phyloP scores from a whole-genome alignment of 2,113 vertebrate genomes.

The Chionodraco myersi region DNA sequence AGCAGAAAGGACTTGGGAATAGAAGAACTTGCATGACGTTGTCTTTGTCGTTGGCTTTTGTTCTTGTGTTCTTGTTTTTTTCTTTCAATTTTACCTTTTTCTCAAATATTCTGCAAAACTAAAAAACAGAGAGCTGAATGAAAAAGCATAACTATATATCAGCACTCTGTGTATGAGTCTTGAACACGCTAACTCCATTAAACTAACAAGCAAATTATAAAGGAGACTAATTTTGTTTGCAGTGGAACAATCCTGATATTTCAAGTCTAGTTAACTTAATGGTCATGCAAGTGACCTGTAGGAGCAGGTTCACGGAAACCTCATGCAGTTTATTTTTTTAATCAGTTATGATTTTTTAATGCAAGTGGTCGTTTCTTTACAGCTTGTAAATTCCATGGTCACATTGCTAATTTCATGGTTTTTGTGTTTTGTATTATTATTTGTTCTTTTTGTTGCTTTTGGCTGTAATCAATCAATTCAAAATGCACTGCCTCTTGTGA shows the following conservation, averaged over 20 bases:
- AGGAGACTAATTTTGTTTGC: conserved; percentile 72
- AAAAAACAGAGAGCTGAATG: conserved; percentile 45
- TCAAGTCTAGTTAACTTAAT: conserved; percentile 52
- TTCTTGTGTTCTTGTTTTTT: conserved; percentile 59
- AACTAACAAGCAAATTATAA: conserved; percentile 69
- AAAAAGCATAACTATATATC: conserved; percentile 42
- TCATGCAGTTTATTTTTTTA: conserved; percentile 45
- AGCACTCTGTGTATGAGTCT: conserved; percentile 44
- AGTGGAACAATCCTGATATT: conserved; percentile 74
- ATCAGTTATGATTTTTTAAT: conserved; percentile 49
- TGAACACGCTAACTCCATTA: conserved; percentile 58
- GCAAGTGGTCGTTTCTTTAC: conserved; percentile 63
- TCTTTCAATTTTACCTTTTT: conserved; percentile 39
- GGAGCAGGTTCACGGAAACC: conserved; percentile 74
- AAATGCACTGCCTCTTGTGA: conserved; percentile 79
- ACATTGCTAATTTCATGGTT: conserved; percentile 70
- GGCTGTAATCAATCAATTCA: conserved; percentile 82
- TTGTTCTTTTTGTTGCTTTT: conserved; percentile 71
- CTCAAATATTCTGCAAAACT: conserved; percentile 64
- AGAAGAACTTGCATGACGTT: conserved; percentile 83
- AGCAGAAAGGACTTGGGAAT: conserved; percentile 81
- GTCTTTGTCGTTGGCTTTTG: conserved; percentile 78
- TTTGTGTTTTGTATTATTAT: conserved; percentile 63
- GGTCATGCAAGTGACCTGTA: conserved; percentile 63
- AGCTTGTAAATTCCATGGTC: conserved; percentile 73